Base-by-base conservation (phyloP, 2,113 vertebrate species). In the Vicugna pacos region DNA sequence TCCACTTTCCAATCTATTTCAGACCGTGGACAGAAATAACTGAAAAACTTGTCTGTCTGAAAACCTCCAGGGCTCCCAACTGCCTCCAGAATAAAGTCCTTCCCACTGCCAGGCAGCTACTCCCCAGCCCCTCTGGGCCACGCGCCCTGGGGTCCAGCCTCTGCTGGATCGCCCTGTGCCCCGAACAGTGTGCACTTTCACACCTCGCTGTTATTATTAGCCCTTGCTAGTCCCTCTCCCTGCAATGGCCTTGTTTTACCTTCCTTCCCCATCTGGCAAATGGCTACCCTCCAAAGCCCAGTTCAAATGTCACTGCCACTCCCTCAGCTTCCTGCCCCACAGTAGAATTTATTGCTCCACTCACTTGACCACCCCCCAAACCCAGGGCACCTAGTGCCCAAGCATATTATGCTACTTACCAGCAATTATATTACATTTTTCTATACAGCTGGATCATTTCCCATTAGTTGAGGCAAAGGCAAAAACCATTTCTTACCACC, bases 261-360 rank as follows among this genome's bases (percentile, higher is more conserved):
- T 92, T 73, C 86, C 24, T 75, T 60, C 69, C 65, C 50, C 24
- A 50, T 20, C 65, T 28, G 76, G 97, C 91, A 38, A 75, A 79
- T 56, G 67, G 77, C 86, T 83, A 6, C 15, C n/a, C 50, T 60
- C 52, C 80, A 69, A 83, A 77, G 65, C 26, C 83, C n/a, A 26
- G 89, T 22, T 96, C 89, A 60, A 30, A 72, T 20, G 35, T 84
- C 67, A 8, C 70, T 10, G 28, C 16, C 6, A 26, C 60, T 90
- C 80, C 30, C 20, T 64, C 48, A 46, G 75, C 62, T 11, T 88
- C 77, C 86, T 67, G 50, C 86, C 26, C n/a, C 70, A 32, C 52
- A 85, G 87, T 14, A 91, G 80, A 62, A 42, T 83, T 95, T 56
- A 56, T 58, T 20, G 69, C 9, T n/a, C 84, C 35, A 42, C 52